These are phyloP conservation scores for Torymus auratus DNA, from an alignment of 2,888 invertebrate genomes.

Conservation along the genomic window DNA sequence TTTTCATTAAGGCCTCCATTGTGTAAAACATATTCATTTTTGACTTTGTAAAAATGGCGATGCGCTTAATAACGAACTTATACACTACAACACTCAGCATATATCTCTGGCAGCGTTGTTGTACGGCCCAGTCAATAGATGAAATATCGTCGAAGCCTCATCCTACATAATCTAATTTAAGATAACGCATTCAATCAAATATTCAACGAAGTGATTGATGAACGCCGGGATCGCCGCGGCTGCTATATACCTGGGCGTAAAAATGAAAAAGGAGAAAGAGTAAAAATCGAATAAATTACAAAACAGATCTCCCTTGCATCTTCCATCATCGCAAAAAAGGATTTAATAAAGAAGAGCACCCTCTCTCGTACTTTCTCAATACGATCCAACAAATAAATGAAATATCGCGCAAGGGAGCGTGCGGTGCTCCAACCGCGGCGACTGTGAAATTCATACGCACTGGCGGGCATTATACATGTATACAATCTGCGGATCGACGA, in stretches of 20 bases:
- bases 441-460: conserved; percentile 34
- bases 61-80: neutral
- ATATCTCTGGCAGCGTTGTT: neutral
- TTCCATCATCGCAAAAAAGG: conserved; percentile 43
- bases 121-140: conserved; percentile 31
- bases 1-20: no score
- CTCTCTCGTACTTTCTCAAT: conserved; percentile 39
- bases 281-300: conserved; percentile 50
- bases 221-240: conserved; percentile 34
- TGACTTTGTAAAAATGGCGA: neutral
- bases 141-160: conserved; percentile 52
- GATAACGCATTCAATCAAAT: conserved; percentile 59
- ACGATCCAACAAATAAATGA: conserved; percentile 51
- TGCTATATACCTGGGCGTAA: conserved; percentile 27
- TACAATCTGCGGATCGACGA: neutral
- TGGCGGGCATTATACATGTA: neutral
- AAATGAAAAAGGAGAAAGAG: conserved; percentile 33
- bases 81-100: neutral
- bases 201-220: conserved; percentile 57
- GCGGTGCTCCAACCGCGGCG: neutral
- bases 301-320: conserved; percentile 50
- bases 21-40: no score
- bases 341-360: conserved; percentile 45
- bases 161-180: conserved; percentile 57
- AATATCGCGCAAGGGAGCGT: conserved; percentile 42